A percentile compares a stretch with the other conserved stretches of the same genome.
Conservation (phyloP, 1,140 invertebrate species). For the Macrocentrus cingulum region DNA sequence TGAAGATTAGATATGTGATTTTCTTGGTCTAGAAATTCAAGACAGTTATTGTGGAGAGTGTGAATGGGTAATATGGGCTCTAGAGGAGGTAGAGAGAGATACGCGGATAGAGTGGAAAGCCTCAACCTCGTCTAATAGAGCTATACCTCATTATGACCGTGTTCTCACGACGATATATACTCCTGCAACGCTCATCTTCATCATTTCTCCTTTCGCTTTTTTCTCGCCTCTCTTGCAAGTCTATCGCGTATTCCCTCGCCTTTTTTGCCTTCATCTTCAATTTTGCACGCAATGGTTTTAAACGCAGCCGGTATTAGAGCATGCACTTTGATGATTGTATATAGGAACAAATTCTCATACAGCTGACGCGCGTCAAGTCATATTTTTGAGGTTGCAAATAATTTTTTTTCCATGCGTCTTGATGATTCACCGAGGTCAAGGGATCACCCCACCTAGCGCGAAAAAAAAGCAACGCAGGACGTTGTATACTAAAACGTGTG, state of each 20-base stretch:
- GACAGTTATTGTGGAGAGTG: background rate
- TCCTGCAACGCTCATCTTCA: conserved; percentile 4
- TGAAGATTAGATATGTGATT: too few species aligned
- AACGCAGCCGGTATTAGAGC: too few species aligned
- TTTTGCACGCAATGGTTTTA: too few species aligned
- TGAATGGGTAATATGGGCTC: background rate
- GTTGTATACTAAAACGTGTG: conserved; percentile 40
- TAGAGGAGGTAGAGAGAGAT: conserved; percentile 1
- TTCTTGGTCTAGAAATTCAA: too few species aligned
- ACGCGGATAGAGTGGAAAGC: conserved; percentile 20
- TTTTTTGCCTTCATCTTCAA: conserved; percentile 1
- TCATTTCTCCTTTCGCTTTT: conserved; percentile 12
- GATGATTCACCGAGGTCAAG: too few species aligned
- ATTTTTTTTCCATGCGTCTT: too few species aligned
- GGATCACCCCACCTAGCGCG: too few species aligned
- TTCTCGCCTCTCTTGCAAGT: conserved; percentile 13
- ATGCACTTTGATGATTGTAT: background rate
- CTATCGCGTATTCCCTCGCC: conserved; percentile 10
- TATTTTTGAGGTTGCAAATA: too few species aligned
- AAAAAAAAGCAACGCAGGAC: background rate
- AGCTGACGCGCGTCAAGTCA: too few species aligned
- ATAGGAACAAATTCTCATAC: background rate
- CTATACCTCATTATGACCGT: conserved; percentile 45
- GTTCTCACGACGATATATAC: conserved; percentile 40
- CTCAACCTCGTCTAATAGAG: conserved; percentile 38